Percentiles rank a stretch among this genome's conserved stretches.
phyloP scores from a whole-genome alignment of 2,888 invertebrate genomes.

The Trisateles emortualis region DNA sequence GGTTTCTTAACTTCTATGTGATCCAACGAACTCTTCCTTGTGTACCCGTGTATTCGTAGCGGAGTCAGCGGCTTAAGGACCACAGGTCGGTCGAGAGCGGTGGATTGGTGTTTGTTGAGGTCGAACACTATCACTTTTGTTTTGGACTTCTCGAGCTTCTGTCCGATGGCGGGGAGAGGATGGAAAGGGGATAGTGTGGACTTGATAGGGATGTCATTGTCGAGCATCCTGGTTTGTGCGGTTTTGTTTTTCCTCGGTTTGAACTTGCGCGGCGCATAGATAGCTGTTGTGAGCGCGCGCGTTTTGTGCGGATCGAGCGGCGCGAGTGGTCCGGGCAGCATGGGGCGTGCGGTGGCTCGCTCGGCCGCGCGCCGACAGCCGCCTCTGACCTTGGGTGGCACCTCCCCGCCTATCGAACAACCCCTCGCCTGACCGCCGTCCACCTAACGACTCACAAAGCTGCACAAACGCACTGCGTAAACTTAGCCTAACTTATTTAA shows the following conservation, averaged over 20 bases:
- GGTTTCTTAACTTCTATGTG: slow-evolving; percentile 62
- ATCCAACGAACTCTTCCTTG: slow-evolving; percentile 62
- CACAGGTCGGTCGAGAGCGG: slow-evolving; percentile 49
- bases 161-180: slow-evolving; percentile 81
- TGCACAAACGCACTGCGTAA: slow-evolving; percentile 25
- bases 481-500: slow-evolving; percentile 1
- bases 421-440: slow-evolving; percentile 44
- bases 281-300: slow-evolving; percentile 80
- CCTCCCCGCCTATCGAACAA: slow-evolving; percentile 50
- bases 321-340: slow-evolving; percentile 78
- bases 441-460: slow-evolving; percentile 15
- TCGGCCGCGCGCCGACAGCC: slow-evolving; percentile 73
- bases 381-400: slow-evolving; percentile 70
- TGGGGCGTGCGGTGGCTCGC: slow-evolving; percentile 69
- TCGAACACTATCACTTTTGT: slow-evolving; percentile 79
- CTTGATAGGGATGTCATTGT: slow-evolving; percentile 72
- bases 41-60: slow-evolving; percentile 67
- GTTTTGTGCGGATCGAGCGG: slow-evolving; percentile 74
- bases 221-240: slow-evolving; percentile 77
- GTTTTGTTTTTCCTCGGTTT: slow-evolving; percentile 74
- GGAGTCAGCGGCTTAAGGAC: slow-evolving; percentile 79
- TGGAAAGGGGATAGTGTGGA: slow-evolving; percentile 77
- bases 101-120: slow-evolving; percentile 59
- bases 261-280: slow-evolving; percentile 80
- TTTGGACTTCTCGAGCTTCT: slow-evolving; percentile 67